Conservation (phyloP, 2,888 invertebrate species). For the Catocala sponsa region DNA sequence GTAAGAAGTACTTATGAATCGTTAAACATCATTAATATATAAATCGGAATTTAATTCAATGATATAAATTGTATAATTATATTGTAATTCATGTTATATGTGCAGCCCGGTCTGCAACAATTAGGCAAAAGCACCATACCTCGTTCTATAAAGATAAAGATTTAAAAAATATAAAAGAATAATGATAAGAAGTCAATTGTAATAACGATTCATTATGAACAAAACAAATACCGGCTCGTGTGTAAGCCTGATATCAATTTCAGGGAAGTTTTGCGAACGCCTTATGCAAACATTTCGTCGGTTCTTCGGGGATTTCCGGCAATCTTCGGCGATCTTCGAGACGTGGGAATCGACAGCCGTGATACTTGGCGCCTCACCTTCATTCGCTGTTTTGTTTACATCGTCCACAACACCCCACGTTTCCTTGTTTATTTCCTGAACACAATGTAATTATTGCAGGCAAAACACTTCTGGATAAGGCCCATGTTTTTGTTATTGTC, state of each 20-base stretch:
- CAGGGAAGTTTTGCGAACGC: slow-evolving; percentile 71
- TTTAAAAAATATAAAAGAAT: too few relatives aligned
- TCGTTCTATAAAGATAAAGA: not conserved
- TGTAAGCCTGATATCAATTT: slow-evolving; percentile 78
- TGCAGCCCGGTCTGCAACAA: too few relatives aligned
- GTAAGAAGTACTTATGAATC: too few relatives aligned
- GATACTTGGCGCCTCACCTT: slow-evolving; percentile 45
- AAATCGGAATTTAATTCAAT: too few relatives aligned
- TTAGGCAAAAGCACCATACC: too few relatives aligned
- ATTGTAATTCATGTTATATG: too few relatives aligned
- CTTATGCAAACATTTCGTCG: slow-evolving; percentile 42
- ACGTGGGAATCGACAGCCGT: slow-evolving; percentile 59
- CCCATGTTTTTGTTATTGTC: slow-evolving; percentile 28
- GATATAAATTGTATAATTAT: too few relatives aligned
- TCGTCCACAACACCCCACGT: slow-evolving; percentile 34
- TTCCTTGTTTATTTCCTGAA: slow-evolving; percentile 48
- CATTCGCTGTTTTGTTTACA: slow-evolving; percentile 44
- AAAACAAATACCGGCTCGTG: slow-evolving; percentile 70
- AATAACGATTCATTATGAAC: slow-evolving; percentile 67
- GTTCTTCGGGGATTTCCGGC: slow-evolving; percentile 25
- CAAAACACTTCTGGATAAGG: slow-evolving; percentile 33
- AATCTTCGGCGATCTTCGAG: slow-evolving; percentile 22
- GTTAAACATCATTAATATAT: too few relatives aligned
- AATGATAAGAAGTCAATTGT: too few relatives aligned
- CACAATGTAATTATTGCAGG: slow-evolving; percentile 44